Evolutionary conservation across 2,888 invertebrate species (phyloP), one percentile per base, ranked within the genome.

Genomic region (Caenorhabditis zanzibari): DNA sequence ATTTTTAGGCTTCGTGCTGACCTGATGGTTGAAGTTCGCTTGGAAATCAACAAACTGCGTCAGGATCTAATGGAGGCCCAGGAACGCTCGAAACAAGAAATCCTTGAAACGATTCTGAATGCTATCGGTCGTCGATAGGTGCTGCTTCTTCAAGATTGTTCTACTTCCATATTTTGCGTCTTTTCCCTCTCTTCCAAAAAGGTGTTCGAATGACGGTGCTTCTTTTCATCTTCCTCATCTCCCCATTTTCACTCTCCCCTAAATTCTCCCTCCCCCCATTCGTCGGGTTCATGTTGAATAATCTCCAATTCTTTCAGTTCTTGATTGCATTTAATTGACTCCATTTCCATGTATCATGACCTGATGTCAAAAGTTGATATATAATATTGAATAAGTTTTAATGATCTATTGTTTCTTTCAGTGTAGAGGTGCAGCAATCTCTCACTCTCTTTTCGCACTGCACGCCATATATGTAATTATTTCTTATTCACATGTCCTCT

Each of bases 1-100:
- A n/a, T n/a, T n/a, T n/a, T n/a, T n/a, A 86, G 87, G 61, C 84
- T 86, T 68, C 74, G 80, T 26, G 84, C 88, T 22, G 88, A 88
- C 16, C 41, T 88, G 72, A 86, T 87, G 86, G 86, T 82, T 12
- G 88, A 88, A 69, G 84, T 88, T 26, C 82, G 85, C 24, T 69
- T 82, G 24, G 86, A 88, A 75, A 86, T 88, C 41, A 86, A 86
- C 77, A 86, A 84, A 41, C 85, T 86, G 2, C 85, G 86, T 28
- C 85, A 88, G 35, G 85, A 87, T 12, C 84, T 88, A 26, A 80
- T 87, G 49, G 86, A 87, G 35, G 83, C 68, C 24, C 54, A 61
- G 28, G 77, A 77, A 12, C 63, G 58, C 1, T 38, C 68, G 5
- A 59, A 54, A 4, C 54, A 73, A 9, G 63, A 68, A 32, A 68